These are phyloP conservation scores for Cactoblastis cactorum DNA, from an alignment of 2,888 invertebrate species.

Conservation along the genomic window DNA sequence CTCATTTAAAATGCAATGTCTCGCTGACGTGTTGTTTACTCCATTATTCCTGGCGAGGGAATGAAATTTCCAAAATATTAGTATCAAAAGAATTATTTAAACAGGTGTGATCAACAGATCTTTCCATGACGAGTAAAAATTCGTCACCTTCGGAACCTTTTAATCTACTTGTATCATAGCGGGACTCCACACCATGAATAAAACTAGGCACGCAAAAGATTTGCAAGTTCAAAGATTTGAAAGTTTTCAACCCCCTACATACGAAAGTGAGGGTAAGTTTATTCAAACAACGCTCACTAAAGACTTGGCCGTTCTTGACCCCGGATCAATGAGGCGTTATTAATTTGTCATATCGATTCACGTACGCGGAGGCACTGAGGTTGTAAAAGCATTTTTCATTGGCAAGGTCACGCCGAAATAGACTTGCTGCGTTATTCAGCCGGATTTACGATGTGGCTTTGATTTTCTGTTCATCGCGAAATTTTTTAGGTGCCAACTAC, in stretches of 20 bases:
- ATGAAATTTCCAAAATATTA: constrained; percentile 1
- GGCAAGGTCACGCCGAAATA: constrained; percentile 55
- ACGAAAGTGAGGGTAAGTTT: constrained; percentile 17
- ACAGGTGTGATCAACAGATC: constrained; percentile 2
- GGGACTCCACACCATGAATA: background rate
- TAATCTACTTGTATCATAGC: constrained; percentile 3
- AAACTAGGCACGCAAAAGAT: constrained; percentile 6
- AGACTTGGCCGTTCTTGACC: constrained; percentile 49
- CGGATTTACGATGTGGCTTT: constrained; percentile 5
- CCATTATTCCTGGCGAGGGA: constrained; percentile 1
- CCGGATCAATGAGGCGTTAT: constrained; percentile 32
- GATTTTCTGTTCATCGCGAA: background rate
- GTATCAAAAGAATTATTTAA: constrained; percentile 5
- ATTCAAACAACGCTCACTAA: constrained; percentile 15
- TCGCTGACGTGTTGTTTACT: constrained; percentile 5
- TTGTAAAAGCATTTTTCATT: constrained; percentile 40
- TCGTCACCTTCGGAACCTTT: background rate
- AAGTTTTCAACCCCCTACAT: constrained; percentile 13
- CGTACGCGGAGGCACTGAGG: constrained; percentile 29
- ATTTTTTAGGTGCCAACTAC: background rate
- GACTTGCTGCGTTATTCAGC: constrained; percentile 31
- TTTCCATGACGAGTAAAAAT: background rate
- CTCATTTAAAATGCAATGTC: constrained; percentile 7
- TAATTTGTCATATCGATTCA: constrained; percentile 34
- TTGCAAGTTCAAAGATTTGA: constrained; percentile 14